Base-by-base conservation (phyloP, 2,888 invertebrate species). In the Erpobdella octoculata region DNA sequence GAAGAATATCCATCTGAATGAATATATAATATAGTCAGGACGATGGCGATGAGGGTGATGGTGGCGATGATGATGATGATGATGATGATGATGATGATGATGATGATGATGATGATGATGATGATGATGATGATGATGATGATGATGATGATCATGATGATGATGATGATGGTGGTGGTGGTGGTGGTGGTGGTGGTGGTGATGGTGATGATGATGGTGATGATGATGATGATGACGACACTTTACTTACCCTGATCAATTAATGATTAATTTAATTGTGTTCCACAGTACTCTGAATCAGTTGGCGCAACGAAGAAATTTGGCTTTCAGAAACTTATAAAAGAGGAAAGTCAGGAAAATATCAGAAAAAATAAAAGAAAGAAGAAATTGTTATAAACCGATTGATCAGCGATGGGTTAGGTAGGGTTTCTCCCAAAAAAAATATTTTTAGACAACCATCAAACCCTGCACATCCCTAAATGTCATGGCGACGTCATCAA, bases 41-140 rank as follows among this genome's bases (percentile, higher is more conserved):
- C 28, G 53, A 3, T 9, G 53, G 28, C 28, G 53, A 53, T 53
- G 53, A 15, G 5, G 9, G 18, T 53, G n/a, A 9, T 53, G 53
- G n/a, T n/a, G 53, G 35, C n/a, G 35, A 68, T 62, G 31, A 62
- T 18, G 62, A 62, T 4, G 31, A 31, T n/a, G 35, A 8, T 1
- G 33, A 62, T 62, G 33, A 53, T 18, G 58, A 68, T 68, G 18
- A 53, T 18, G 53, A 68, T 21, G 41, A 35, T 15, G 48, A 53
- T 18, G 25, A n/a, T 21, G 4, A 38, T 31, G 18, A 46, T 21
- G 15, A 68, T 28, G 68, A 33, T 25, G 5, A 31, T 21, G 68
- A 0, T 18, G 18, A 28, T 28, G 2, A 46, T 31, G 68, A 46
- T 33, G 53, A 48, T 8, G 38, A 6, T 62, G 62, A 25, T 62